phyloP scores from a whole-genome alignment of 2,888 invertebrate species.

The Epinotia nisella region DNA sequence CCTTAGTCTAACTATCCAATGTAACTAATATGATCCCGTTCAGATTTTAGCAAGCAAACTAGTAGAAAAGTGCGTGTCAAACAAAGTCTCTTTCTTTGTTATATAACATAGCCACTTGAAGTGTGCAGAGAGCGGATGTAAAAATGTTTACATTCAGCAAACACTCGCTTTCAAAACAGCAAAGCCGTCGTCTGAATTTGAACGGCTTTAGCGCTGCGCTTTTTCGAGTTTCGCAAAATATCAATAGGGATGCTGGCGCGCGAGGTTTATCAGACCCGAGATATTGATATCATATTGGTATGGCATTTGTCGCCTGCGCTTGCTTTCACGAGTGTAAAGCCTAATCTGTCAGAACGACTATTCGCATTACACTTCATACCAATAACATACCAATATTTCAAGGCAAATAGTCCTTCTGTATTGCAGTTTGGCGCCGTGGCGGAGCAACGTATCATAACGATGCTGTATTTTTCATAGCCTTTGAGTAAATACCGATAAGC shows the following conservation, averaged over 20 bases:
- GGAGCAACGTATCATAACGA: conserved; percentile 1
- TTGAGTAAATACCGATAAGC: conserved; percentile 1
- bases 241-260: conserved; percentile 21
- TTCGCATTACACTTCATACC: neutral
- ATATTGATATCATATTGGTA: neutral
- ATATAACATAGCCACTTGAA: conserved; percentile 26
- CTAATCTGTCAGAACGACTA: too few relatives aligned
- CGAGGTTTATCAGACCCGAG: neutral
- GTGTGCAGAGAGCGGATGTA: conserved; percentile 25
- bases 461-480: neutral
- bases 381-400: neutral
- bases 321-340: neutral
- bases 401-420: neutral
- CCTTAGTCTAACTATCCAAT: neutral
- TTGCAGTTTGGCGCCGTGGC: neutral
- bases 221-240: conserved; percentile 25
- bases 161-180: conserved; percentile 36
- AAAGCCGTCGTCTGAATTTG: conserved; percentile 33
- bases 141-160: conserved; percentile 33
- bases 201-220: conserved; percentile 26
- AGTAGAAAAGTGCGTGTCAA: neutral
- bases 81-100: conserved; percentile 20
- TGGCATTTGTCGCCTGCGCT: neutral
- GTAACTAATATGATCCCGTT: neutral
- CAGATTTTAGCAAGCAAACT: neutral